Conservation (phyloP, 2,797 vertebrate species). For the Percopsis omiscomaycus region DNA sequence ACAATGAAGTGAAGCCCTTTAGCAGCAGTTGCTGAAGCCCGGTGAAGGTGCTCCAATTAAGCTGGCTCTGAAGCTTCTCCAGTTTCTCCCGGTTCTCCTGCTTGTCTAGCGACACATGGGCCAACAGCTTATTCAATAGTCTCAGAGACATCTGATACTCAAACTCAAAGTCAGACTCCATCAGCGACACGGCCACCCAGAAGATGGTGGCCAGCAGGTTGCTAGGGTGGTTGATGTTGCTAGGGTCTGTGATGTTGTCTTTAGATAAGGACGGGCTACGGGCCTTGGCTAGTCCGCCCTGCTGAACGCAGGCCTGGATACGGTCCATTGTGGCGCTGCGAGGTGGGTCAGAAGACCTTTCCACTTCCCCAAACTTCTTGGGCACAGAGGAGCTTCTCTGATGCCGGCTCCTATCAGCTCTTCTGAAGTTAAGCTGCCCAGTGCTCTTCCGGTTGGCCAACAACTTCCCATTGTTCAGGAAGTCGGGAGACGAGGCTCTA, state of each 20-base stretch:
- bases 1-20: slow-evolving; percentile 95
- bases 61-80: slow-evolving; percentile 93
- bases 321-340: slow-evolving; percentile 94
- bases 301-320: slow-evolving; percentile 93
- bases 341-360: slow-evolving; percentile 83
- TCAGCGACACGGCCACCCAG: slow-evolving; percentile 95
- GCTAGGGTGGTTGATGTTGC: slow-evolving; percentile 89
- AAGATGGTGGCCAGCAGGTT: slow-evolving; percentile 95
- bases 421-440: slow-evolving; percentile 85
- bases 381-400: slow-evolving; percentile 98
- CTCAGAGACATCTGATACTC: slow-evolving; percentile 95
- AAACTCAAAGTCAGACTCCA: slow-evolving; percentile 99
- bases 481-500: slow-evolving; percentile 94
- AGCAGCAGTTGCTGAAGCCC: slow-evolving; percentile 94
- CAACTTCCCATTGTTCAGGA: slow-evolving; percentile 85
- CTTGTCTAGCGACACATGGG: slow-evolving; percentile 89
- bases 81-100: slow-evolving; percentile 92
- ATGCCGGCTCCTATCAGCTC: slow-evolving; percentile 87
- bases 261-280: slow-evolving; percentile 84
- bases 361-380: slow-evolving; percentile 92
- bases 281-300: slow-evolving; percentile 79
- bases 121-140: slow-evolving; percentile 88
- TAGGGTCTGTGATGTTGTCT: slow-evolving; percentile 82
- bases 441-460: slow-evolving; percentile 92
- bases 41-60: slow-evolving; percentile 92